Conservation (phyloP, 2,797 vertebrate genomes). For the Poeciliopsis paucimaculata region DNA sequence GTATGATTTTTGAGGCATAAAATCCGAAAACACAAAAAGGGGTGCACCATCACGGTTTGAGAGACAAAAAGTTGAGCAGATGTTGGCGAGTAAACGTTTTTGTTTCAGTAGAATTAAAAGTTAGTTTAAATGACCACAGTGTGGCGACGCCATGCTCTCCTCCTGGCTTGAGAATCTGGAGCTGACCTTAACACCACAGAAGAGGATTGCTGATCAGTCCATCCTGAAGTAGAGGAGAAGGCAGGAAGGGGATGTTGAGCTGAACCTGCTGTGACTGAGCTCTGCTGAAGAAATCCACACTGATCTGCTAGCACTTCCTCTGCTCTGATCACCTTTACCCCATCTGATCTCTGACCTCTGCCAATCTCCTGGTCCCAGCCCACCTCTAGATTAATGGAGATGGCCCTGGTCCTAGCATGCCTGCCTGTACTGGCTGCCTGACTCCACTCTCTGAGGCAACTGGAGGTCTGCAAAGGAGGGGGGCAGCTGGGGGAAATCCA, state of each 20-base stretch:
- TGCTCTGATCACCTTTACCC: constrained; percentile 56
- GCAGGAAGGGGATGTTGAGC: constrained; percentile 38
- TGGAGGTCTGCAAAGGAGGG: constrained; percentile 7
- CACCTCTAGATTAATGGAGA: constrained; percentile 73
- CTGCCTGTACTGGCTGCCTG: constrained; percentile 76
- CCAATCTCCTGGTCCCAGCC: constrained; percentile 35
- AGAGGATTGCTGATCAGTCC: constrained; percentile 69
- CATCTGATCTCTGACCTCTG: constrained; percentile 45
- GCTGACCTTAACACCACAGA: constrained; percentile 80
- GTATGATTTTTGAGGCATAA: neutral
- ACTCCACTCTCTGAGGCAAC: constrained; percentile 25
- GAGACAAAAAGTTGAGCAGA: neutral
- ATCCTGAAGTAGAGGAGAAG: constrained; percentile 44
- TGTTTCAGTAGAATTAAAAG: neutral
- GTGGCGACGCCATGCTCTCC: constrained; percentile 87
- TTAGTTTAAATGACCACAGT: constrained; percentile 83
- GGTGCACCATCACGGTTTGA: neutral
- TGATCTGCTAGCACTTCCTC: constrained; percentile 27
- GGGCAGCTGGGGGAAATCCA: constrained; percentile 55
- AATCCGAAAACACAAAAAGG: neutral
- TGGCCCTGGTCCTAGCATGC: constrained; percentile 63
- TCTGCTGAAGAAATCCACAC: constrained; percentile 34
- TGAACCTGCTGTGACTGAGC: constrained; percentile 12
- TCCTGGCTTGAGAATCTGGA: constrained; percentile 80
- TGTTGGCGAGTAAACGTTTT: neutral